Base-by-base conservation (phyloP, 2,113 vertebrate species). In the Psilopogon haemacephalus region DNA sequence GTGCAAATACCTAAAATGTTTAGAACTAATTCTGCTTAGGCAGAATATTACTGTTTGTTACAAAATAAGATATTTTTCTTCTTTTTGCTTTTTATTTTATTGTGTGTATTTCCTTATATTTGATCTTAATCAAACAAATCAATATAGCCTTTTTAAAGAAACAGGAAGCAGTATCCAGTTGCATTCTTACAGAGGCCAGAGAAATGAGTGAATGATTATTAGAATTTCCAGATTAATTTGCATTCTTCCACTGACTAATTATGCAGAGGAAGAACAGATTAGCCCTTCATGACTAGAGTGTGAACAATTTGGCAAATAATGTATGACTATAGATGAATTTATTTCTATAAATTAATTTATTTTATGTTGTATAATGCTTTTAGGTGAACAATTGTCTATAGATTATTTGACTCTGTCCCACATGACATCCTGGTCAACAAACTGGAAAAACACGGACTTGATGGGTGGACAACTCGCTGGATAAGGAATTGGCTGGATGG, bases 201-300 rank as follows among this genome's bases (percentile, higher is more conserved):
- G 70, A 91, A 68, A 74, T 38, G 46, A 91, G 71, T 81, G 72
- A 89, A 42, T 75, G 32, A 12, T 74, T 95, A 75, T 83, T 88
- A 54, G 27, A 54, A 67, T 77, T 87, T 96, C 8, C 28, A 84
- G 65, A 68, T 82, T 91, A 94, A 93, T 94, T 88, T 91, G 5
- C 67, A 81, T 89, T 83, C 82, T 88, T 94, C 67, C 8, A 1
- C 37, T 81, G 76, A 56, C 54, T 89, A 88, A 30, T 40, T 88
- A 82, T 92, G 95, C 89, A 75, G 84, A 94, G 50, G 64, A 93
- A 79, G 46, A 94, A 27, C 71, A 91, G 78, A 93, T 94, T 91
- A 94, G 74, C 60, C 42, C 68, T 89, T 94, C 84, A 94, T 94
- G 93, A 92, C 64, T 59, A 52, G 71, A 46, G 26, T 84, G 18